phyloP scores from a whole-genome alignment of 2,888 invertebrate species.

The Prosapia bicincta region DNA sequence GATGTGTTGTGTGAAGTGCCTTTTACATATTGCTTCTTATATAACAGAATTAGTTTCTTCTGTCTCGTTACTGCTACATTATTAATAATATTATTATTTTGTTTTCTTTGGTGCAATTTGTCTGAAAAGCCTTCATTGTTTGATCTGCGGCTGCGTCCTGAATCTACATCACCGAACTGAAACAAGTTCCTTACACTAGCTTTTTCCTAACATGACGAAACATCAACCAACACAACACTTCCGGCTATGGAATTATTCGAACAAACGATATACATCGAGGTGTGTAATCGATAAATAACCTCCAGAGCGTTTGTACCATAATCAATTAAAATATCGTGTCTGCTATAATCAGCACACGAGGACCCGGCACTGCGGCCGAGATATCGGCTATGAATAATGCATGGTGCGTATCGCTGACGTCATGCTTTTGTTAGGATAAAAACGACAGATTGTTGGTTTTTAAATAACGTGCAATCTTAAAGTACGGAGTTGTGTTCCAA shows the following conservation, averaged over 20 bases:
- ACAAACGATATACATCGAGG: not conserved
- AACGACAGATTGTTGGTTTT: not conserved
- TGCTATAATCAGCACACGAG: not conserved
- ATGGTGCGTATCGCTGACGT: not conserved
- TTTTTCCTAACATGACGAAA: no score
- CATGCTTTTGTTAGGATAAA: not conserved
- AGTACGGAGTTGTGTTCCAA: not conserved
- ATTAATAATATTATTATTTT: no score
- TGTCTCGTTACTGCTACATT: no score
- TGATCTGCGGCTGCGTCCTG: no score
- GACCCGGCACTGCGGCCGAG: no score
- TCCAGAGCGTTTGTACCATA: not conserved
- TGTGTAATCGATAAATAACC: not conserved
- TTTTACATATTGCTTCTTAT: no score
- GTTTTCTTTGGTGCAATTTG: no score
- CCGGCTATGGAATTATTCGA: not conserved
- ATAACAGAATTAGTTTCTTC: no score
- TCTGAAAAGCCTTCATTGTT: no score
- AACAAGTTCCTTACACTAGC: no score
- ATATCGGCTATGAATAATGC: not conserved
- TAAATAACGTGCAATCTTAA: not conserved
- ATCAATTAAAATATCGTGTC: not conserved
- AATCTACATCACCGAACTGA: no score
- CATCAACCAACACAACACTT: not conserved
- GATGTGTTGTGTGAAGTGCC: no score